A percentile compares a stretch with the other conserved stretches of the same genome.
Evolutionary conservation across 2,797 vertebrate species (phyloP).

Genomic region (Cheirogaleus major): DNA sequence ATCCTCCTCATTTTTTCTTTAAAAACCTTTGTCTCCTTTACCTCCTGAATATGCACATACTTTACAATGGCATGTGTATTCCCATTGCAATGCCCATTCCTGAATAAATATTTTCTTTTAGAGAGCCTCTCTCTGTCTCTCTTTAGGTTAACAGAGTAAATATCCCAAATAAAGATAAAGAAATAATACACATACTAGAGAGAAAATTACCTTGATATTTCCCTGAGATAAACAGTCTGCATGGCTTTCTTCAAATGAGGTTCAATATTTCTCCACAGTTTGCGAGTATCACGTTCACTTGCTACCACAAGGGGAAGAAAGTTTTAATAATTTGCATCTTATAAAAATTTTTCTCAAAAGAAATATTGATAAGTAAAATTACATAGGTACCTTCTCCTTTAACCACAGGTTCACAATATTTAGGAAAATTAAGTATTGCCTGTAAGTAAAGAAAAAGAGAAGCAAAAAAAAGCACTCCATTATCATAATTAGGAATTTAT

Average conservation of each 20-base stretch:
- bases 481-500: slow-evolving; percentile 39
- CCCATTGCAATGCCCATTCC: neutral
- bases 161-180: neutral
- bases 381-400: slow-evolving; percentile 93
- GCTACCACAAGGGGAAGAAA: slow-evolving; percentile 83
- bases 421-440: slow-evolving; percentile 96
- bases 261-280: slow-evolving; percentile 98
- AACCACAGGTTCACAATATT: slow-evolving; percentile 95
- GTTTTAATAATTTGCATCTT: slow-evolving; percentile 56
- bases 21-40: neutral
- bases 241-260: slow-evolving; percentile 98
- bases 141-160: neutral
- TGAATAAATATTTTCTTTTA: neutral
- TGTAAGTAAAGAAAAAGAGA: slow-evolving; percentile 78
- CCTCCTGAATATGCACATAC: neutral
- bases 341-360: neutral
- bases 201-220: slow-evolving; percentile 94
- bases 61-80: neutral
- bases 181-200: slow-evolving; percentile 46
- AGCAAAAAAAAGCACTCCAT: neutral
- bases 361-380: slow-evolving; percentile 39
- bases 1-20: neutral
- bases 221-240: slow-evolving; percentile 97
- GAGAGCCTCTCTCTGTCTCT: neutral
- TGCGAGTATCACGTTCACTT: slow-evolving; percentile 95